phyloP scores from a whole-genome alignment of 2,888 invertebrate species.

The Pseudolycoriella hygida region DNA sequence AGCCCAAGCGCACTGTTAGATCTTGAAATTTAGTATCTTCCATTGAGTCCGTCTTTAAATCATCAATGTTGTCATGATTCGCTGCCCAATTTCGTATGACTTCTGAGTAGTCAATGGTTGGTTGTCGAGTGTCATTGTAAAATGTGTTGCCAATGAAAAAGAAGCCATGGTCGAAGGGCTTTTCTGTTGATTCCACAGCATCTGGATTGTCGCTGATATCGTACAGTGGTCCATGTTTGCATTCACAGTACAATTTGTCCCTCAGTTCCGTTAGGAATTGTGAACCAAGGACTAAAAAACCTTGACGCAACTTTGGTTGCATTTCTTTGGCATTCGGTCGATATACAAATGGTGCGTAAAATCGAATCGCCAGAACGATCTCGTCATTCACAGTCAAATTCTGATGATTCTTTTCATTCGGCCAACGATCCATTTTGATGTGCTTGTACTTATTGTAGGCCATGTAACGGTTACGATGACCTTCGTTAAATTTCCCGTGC shows the following conservation, averaged over 20 bases:
- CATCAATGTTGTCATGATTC: conserved; percentile 24
- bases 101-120: conserved; percentile 45
- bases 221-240: conserved; percentile 42
- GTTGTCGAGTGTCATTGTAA: conserved; percentile 52
- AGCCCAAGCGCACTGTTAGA: conserved; percentile 38
- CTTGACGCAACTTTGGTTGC: conserved; percentile 32
- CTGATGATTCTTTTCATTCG: conserved; percentile 4
- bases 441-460: conserved; percentile 3
- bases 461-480: background rate
- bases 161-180: conserved; percentile 34
- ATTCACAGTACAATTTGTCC: conserved; percentile 55
- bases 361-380: conserved; percentile 28
- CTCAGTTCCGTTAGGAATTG: conserved; percentile 53
- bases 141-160: conserved; percentile 65
- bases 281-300: conserved; percentile 43
- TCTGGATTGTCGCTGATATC: conserved; percentile 34
- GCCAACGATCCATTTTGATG: background rate
- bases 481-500: conserved; percentile 8
- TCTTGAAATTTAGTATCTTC: conserved; percentile 34
- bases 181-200: background rate
- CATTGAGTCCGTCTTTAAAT: conserved; percentile 36
- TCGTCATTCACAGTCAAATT: conserved; percentile 24
- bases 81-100: conserved; percentile 40
- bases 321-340: conserved; percentile 14
- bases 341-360: conserved; percentile 32